Evolutionary conservation across 1,140 invertebrate species (phyloP).

Genomic region (Tetranychus urticae): DNA sequence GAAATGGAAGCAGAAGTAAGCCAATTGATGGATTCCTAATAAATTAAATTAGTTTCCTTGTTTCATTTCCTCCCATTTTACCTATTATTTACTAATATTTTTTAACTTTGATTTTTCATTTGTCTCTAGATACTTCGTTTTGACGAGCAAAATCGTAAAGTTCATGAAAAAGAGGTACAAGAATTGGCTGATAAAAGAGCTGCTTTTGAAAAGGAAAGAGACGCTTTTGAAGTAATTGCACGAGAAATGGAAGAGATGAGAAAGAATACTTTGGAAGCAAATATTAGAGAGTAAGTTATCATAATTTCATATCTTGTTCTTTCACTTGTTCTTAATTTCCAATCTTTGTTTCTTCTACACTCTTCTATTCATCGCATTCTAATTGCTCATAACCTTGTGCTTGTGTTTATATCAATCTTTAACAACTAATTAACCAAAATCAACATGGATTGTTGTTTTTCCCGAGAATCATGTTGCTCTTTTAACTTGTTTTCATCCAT

Average conservation of each 20-base stretch:
- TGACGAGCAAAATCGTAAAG: conserved; percentile 39
- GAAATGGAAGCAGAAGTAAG: conserved; percentile 68
- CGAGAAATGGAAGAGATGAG: conserved; percentile 15
- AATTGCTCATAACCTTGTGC: too few species aligned
- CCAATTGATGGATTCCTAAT: neutral
- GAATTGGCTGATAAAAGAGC: conserved; percentile 71
- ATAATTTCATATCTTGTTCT: too few species aligned
- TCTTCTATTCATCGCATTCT: too few species aligned
- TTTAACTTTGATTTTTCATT: neutral
- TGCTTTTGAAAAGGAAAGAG: conserved; percentile 60
- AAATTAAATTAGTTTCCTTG: neutral
- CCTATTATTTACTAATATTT: neutral
- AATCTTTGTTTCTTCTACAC: too few species aligned
- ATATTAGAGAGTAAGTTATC: conserved; percentile 14
- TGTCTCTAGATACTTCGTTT: conserved; percentile 32
- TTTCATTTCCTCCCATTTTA: neutral
- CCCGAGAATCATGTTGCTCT: too few species aligned
- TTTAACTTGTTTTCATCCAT: too few species aligned
- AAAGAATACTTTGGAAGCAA: conserved; percentile 13
- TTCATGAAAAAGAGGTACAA: conserved; percentile 59
- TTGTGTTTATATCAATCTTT: too few species aligned
- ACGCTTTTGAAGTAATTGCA: conserved; percentile 12
- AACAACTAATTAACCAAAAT: too few species aligned
- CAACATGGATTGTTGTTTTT: too few species aligned
- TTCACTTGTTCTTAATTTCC: too few species aligned